Percentiles rank a stretch among this genome's conserved stretches.
Evolutionary conservation across 2,888 invertebrate species (phyloP).

Genomic region (Steinernema carpocapsae): DNA sequence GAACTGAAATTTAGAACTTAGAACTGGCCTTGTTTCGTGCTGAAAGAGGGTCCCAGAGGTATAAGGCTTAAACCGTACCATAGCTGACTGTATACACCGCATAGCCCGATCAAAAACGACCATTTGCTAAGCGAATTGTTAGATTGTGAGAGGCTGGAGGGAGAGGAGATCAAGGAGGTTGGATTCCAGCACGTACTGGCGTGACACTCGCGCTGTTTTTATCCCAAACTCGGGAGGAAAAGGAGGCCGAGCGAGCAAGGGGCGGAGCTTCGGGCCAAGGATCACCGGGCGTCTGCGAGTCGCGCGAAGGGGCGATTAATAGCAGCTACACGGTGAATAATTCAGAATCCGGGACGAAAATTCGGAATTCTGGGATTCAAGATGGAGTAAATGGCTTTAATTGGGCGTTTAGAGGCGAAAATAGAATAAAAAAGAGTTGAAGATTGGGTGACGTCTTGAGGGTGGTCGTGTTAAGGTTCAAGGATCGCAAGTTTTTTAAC

Average conservation of each 20-base stretch:
- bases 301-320: conserved; percentile 24
- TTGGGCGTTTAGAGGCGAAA: no score
- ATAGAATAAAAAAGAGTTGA: no score
- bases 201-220: conserved; percentile 15
- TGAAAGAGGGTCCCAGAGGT: background rate
- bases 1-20: conserved; percentile 9
- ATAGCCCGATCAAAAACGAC: conserved; percentile 27
- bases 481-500: no score
- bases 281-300: background rate
- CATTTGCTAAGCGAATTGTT: background rate
- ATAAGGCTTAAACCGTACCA: background rate
- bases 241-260: background rate
- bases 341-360: no score
- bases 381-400: no score
- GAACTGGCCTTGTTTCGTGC: background rate
- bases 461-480: no score
- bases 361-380: no score
- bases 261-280: background rate
- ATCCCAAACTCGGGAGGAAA: conserved; percentile 7
- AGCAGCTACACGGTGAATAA: no score
- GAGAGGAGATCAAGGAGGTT: background rate
- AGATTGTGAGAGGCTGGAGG: background rate
- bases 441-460: no score
- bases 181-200: background rate
- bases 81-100: conserved; percentile 30